These are phyloP conservation scores for Lacerta viridis DNA, from an alignment of 2,797 vertebrate species.

Conservation along the genomic window DNA sequence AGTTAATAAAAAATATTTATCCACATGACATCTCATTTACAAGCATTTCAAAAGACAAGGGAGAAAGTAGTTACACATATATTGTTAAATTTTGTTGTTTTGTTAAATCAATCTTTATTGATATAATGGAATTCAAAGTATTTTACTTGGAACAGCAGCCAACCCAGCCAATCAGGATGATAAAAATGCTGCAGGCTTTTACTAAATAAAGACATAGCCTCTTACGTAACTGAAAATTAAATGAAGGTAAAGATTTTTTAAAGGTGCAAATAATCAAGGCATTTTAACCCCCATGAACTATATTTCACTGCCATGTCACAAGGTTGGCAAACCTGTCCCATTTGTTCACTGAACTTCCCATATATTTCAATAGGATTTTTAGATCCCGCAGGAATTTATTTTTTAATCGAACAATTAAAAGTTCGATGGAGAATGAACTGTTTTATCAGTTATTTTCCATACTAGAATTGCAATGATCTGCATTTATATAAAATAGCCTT, in stretches of 20 bases:
- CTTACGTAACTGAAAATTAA: constrained; percentile 77
- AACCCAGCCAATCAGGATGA: constrained; percentile 83
- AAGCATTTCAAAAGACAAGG: constrained; percentile 76
- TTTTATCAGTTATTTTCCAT: constrained; percentile 50
- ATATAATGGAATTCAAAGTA: constrained; percentile 87
- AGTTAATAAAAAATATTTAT: constrained; percentile 78
- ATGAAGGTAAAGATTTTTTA: constrained; percentile 75
- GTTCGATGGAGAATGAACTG: constrained; percentile 64
- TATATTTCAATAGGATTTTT: constrained; percentile 56
- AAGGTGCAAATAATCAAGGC: constrained; percentile 80
- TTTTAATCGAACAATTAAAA: constrained; percentile 40
- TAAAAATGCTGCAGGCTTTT: constrained; percentile 81
- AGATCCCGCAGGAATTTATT: not conserved
- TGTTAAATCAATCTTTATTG: constrained; percentile 90
- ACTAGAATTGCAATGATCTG: constrained; percentile 53
- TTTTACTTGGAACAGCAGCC: constrained; percentile 86
- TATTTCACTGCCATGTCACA: constrained; percentile 61
- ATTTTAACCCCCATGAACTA: constrained; percentile 68
- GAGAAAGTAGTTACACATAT: constrained; percentile 82
- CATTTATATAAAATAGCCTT: constrained; percentile 68
- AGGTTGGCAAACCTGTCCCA: constrained; percentile 53
- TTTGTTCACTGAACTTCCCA: constrained; percentile 59
- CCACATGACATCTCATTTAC: constrained; percentile 79
- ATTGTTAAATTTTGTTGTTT: constrained; percentile 83
- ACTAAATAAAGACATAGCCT: constrained; percentile 76